Base-by-base conservation (phyloP, 2,888 invertebrate species). In the Dryocosmus kuriphilus region DNA sequence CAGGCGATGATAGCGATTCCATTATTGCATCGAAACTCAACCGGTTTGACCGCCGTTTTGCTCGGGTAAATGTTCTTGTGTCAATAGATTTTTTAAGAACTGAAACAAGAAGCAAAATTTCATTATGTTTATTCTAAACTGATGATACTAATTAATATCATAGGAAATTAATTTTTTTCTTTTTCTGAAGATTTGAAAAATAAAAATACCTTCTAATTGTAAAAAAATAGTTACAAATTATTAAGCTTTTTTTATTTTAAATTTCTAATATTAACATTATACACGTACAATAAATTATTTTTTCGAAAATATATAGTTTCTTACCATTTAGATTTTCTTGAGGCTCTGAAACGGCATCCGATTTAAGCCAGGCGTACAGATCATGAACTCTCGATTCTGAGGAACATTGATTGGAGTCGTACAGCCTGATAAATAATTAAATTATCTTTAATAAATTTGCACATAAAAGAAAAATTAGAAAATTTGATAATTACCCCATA, bases 31-130 rank as follows among this genome's bases (percentile, higher is more conserved):
- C 95, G 81, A 95, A 94, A 86, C 94, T 94, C 51, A 94, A 94
- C 78, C 95, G 92, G 16, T 41, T 77, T 16, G 92, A 90, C 77
- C 94, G 92, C 87, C 94, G 94, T 88, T 95, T 95, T 30, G 95
- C 94, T 84, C 94, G 93, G 75, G 95, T 95, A 89, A 94, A 95
- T 14, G 95, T 95, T 85, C 95, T 92, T 0, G 95, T 94, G 88
- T 95, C 95, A 86, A 95, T 94, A 80, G 83, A 88, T 81, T 83
- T 88, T 81, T 81, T 87, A 35, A 76, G 83, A 77, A 74, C 89
- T 88, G 1, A 14, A 60, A 27, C 11, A 16, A 60, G 1, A 24
- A 60, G 1, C 11, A 27, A 24, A 60, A 14, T 16, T 60, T 27
- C 16, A 14, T 27, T 60, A 5, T 2, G 4, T 14, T 16, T 14